Evolutionary conservation across 2,113 vertebrate genomes (phyloP).

Genomic region (Periophthalmus modestus): DNA sequence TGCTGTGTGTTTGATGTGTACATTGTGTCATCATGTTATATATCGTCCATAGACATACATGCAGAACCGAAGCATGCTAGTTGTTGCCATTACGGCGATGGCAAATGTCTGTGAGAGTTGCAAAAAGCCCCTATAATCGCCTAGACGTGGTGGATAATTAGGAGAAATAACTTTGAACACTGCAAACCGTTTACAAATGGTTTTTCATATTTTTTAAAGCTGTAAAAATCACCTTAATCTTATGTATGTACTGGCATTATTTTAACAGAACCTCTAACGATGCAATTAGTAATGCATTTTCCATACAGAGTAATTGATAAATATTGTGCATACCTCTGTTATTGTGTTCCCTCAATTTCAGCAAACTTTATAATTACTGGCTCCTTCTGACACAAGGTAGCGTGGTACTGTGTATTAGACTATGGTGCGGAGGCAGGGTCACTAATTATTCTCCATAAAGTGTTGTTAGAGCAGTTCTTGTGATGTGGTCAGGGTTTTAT

Average conservation of each 20-base stretch:
- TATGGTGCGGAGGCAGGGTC: background rate
- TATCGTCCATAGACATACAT: too few species aligned
- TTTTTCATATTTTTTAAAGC: too few species aligned
- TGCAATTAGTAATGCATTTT: background rate
- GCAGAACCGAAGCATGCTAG: too few species aligned
- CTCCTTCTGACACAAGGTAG: background rate
- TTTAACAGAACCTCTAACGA: background rate
- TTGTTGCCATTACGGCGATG: too few species aligned
- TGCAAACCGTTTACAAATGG: too few species aligned
- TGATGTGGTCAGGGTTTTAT: constrained; percentile 12
- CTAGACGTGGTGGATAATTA: too few species aligned
- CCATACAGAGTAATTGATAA: background rate
- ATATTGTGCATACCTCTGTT: background rate
- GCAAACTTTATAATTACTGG: background rate
- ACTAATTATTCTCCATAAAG: background rate
- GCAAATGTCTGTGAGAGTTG: too few species aligned
- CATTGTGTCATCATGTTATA: too few species aligned
- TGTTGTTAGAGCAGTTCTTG: constrained; percentile 9
- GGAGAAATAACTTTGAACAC: too few species aligned
- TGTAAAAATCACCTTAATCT: background rate
- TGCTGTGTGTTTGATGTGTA: too few species aligned
- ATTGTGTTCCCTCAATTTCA: background rate
- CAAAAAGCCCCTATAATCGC: too few species aligned
- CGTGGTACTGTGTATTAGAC: background rate
- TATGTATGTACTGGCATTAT: background rate